Evolutionary conservation across 2,888 invertebrate species (phyloP), one percentile per base, ranked within the genome.

Genomic region (Pantelozetes paolii): DNA sequence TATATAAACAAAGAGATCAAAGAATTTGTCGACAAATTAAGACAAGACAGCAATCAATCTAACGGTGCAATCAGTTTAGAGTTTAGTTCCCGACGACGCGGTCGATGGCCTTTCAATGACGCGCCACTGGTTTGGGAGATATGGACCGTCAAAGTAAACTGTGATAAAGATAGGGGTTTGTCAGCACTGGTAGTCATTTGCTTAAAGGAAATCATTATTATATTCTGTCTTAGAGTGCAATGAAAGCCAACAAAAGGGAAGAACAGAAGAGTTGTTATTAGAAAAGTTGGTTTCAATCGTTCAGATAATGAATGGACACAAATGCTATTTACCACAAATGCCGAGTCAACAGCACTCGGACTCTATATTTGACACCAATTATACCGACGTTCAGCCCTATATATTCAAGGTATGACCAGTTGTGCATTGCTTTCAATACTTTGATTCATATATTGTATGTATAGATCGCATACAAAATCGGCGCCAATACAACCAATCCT

Each of bases 381-480:
- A 90, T 84, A 85, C 88, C 0, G 97, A 98, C 83, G 90, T 97
- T 72, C 97, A 98, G 83, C 98, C 99, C 72, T 99, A 97, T 84
- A 86, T 97, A 78, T 97, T 94, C 85, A 94, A 93, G 85, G 88
- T 96, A 81, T 88, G 20, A 13, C 9, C 1, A 28, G 5, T 3
- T 64, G 15, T 11, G 23, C 1, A 3, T 28, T 75, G 23, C 20
- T 54, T n/a, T 30, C 23, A 32, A 20, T 62, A 26, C 30, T 20
- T 15, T 8, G 9, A 32, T n/a, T 32, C 11, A 32, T 26, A 1
- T 48, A 23, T 15, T 40, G 62, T 6, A 42, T 26, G 11, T 5
- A 36, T 59, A 75, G 75, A 74, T 75, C 42, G 32, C 59, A n/a
- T 62, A 74, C 50, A 75, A 57, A 26, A 50, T 75, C 50, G 75